These are phyloP conservation scores for Chanos chanos DNA, from an alignment of 2,797 vertebrate species.

Conservation along the genomic window DNA sequence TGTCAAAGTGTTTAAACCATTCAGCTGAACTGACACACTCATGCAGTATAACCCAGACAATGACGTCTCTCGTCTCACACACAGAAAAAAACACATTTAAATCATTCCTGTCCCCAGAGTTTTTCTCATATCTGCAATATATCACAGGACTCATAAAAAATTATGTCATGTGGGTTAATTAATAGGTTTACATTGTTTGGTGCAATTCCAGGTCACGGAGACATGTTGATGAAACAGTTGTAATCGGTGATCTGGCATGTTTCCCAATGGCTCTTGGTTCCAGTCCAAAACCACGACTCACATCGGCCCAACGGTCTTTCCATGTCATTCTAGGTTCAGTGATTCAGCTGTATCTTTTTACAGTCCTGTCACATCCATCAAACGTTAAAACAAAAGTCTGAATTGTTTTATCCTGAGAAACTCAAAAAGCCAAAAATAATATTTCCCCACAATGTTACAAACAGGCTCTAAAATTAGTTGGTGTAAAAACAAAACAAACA, in stretches of 20 bases:
- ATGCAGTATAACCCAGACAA: too few relatives aligned
- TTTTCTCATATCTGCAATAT: too few relatives aligned
- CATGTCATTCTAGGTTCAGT: conserved; percentile 23
- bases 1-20: too few relatives aligned
- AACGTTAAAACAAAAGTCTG: conserved; percentile 16
- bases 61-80: too few relatives aligned
- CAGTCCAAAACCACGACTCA: conserved; percentile 20
- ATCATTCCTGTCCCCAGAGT: too few relatives aligned
- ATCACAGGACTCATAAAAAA: neutral
- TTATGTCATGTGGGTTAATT: too few relatives aligned
- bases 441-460: conserved; percentile 2
- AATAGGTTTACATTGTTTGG: conserved; percentile 15
- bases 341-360: conserved; percentile 18
- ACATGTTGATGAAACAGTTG: neutral
- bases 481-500: too few relatives aligned
- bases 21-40: too few relatives aligned
- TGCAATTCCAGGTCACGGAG: conserved; percentile 7
- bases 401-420: conserved; percentile 8
- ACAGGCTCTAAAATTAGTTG: conserved; percentile 19
- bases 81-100: too few relatives aligned
- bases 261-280: conserved; percentile 30
- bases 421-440: conserved; percentile 15
- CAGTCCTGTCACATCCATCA: conserved; percentile 25
- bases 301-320: neutral
- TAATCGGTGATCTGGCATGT: conserved; percentile 26